A percentile compares a stretch with the other conserved stretches of the same genome.
phyloP scores from a whole-genome alignment of 2,797 vertebrate species.

The Aulostomus chinensis region DNA sequence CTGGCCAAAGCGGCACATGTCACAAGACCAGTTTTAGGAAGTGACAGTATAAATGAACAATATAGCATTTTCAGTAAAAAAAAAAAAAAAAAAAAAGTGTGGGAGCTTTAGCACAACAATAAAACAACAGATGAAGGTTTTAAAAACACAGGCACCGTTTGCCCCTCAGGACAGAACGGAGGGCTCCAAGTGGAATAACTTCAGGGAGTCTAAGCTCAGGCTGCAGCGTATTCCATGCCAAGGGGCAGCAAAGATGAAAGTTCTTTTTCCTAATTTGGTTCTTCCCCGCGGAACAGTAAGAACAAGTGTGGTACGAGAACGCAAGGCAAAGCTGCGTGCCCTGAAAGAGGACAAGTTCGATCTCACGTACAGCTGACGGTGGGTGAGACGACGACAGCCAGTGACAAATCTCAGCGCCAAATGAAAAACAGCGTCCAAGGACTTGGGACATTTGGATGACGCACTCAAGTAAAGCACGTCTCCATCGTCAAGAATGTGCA shows the following conservation, averaged over 20 bases:
- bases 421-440: not conserved
- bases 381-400: not conserved
- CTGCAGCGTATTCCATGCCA: not conserved
- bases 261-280: not conserved
- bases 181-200: not conserved
- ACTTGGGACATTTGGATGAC: not conserved
- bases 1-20: too few relatives aligned
- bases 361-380: not conserved
- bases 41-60: not conserved
- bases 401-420: not conserved
- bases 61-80: too few relatives aligned
- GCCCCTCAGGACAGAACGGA: not conserved
- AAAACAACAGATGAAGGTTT: not conserved
- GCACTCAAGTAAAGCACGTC: not conserved
- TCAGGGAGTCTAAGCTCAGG: not conserved
- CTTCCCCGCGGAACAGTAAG: too few relatives aligned
- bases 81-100: too few relatives aligned
- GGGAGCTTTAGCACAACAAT: too few relatives aligned
- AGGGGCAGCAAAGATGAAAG: slow-evolving; percentile 1
- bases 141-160: too few relatives aligned
- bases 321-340: not conserved
- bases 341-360: not conserved
- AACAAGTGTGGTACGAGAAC: too few relatives aligned
- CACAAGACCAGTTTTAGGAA: not conserved
- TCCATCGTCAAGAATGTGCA: not conserved